Evolutionary conservation across 1,140 invertebrate species (phyloP), one percentile per base, ranked within the genome.

Genomic region (Babylonia areolata): DNA sequence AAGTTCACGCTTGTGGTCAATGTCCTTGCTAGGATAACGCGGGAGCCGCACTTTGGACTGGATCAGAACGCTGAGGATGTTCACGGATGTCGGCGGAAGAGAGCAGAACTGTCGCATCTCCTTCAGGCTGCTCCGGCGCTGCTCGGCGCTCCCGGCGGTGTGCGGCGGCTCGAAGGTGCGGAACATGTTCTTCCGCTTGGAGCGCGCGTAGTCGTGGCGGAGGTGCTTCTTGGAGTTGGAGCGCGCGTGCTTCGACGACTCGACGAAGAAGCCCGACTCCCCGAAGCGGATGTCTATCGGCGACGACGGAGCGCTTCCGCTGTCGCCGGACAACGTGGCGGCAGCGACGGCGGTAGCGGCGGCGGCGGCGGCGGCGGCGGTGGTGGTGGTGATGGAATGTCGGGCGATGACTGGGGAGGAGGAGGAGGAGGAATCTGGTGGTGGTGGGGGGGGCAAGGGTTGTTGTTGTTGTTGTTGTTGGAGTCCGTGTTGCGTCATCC

Each of bases 151-250:
- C 1, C 86, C 82, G 31, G 84, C 82, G 31, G 84, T 88, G 1
- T 81, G 73, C 17, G 87, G 78, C 5, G 91, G 91, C 58, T 92
- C 91, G 83, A 90, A 94, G 11, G 95, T 95, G 77, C 95, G 92
- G 87, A 95, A 95, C 84, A 95, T 94, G 87, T 94, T 95, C 37
- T 93, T 92, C 86, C 92, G 94, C 90, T 95, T 95, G 51, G 95
- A 93, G 40, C 94, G 91, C 11, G 95, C 95, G 90, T 94, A 95
- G 87, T 95, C 95, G 77, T 95, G 95, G 11, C 95, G 88, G 11
- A 95, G 92, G 84, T 95, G 94, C 83, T 94, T 93, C 87, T 95
- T 95, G 0, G 95, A 95, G 89, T 94, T 95, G 58, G 91, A 91
- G 75, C 95, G 85, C 37, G 89, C 87, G 84, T 93, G 94, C 35